Evolutionary conservation across 30 jellyfish, hydroid and myxozoan species (phyloP).

Genomic region (Turritopsis dohrnii): DNA sequence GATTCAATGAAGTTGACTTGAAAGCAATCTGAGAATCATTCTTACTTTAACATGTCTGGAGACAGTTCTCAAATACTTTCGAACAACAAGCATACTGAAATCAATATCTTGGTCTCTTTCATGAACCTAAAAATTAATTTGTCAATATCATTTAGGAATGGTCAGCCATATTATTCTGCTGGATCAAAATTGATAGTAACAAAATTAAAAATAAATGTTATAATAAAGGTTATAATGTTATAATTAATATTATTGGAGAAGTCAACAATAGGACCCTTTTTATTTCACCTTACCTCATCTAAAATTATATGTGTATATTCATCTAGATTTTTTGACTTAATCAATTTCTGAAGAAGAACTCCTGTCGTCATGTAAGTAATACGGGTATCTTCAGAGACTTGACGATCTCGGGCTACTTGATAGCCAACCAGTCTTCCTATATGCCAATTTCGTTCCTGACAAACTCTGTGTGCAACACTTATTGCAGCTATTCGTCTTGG

Average conservation of each 20-base stretch:
- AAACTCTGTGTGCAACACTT: constrained; percentile 86
- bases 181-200: too few species aligned
- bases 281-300: constrained; percentile 96
- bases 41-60: constrained; percentile 86
- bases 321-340: constrained; percentile 50
- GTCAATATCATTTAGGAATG: neutral
- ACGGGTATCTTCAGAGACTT: constrained; percentile 89
- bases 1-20: too few species aligned
- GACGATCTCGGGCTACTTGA: constrained; percentile 79
- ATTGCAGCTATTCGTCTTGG: constrained; percentile 99
- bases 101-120: constrained; percentile 97
- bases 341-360: constrained; percentile 76
- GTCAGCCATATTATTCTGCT: too few species aligned
- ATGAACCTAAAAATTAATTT: constrained; percentile 59
- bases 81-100: constrained; percentile 90
- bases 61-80: constrained; percentile 69
- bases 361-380: constrained; percentile 96
- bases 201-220: too few species aligned
- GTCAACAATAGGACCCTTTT: neutral
- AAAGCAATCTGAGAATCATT: too few species aligned
- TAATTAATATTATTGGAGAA: neutral
- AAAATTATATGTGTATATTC: constrained; percentile 90
- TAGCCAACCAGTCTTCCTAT: constrained; percentile 91
- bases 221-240: too few species aligned
- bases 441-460: constrained; percentile 90